phyloP scores from a whole-genome alignment of 2,113 vertebrate genomes.

The Glaucidium brasilianum region DNA sequence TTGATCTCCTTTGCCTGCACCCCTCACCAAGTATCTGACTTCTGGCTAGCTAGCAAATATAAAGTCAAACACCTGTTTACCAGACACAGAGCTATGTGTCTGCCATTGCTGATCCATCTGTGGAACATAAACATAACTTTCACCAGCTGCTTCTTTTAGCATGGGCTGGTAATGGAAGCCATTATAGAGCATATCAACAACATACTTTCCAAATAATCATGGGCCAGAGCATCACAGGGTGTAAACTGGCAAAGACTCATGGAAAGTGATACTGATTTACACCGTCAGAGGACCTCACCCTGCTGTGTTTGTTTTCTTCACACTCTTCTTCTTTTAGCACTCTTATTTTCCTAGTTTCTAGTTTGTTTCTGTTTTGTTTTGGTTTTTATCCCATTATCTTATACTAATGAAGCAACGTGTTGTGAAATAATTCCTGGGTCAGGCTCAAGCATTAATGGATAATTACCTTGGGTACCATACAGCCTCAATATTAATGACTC shows the following conservation, averaged over 20 bases:
- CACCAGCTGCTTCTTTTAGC: constrained; percentile 76
- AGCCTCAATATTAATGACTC: background rate
- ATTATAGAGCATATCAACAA: constrained; percentile 63
- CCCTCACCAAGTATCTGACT: constrained; percentile 43
- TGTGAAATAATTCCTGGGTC: constrained; percentile 5
- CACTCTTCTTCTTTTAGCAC: background rate
- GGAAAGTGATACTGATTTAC: background rate
- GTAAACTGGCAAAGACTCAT: constrained; percentile 34
- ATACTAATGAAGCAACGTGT: constrained; percentile 25
- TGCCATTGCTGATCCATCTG: constrained; percentile 70
- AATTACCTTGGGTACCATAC: constrained; percentile 31
- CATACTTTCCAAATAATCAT: constrained; percentile 49
- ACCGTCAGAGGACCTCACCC: background rate
- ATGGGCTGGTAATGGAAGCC: constrained; percentile 44
- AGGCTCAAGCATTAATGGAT: background rate
- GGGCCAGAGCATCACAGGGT: constrained; percentile 23
- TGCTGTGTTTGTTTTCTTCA: background rate
- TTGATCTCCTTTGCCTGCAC: constrained; percentile 27
- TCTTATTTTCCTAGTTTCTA: background rate
- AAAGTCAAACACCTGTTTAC: constrained; percentile 76
- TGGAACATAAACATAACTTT: constrained; percentile 57
- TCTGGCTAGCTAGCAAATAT: constrained; percentile 64
- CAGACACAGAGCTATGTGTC: constrained; percentile 58
- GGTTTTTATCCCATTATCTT: background rate
- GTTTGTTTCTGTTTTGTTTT: background rate